Percentiles rank a stretch among this genome's conserved stretches.
Evolutionary conservation across 1,140 invertebrate species (phyloP).

Genomic region (Diorhabda carinulata): DNA sequence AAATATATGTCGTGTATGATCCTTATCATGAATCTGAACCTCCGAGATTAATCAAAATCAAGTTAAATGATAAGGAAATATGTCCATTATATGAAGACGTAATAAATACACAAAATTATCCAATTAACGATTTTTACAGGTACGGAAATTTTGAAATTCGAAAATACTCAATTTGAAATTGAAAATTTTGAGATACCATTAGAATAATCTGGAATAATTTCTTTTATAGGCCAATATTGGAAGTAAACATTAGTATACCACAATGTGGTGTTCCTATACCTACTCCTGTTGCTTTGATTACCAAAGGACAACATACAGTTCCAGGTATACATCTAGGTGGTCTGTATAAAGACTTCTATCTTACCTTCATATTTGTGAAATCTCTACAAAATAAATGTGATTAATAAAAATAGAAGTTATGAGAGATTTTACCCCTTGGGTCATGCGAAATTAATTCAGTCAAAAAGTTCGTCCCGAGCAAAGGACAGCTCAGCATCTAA

Average conservation of each 20-base stretch:
- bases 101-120: neutral
- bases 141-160: too few species aligned
- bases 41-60: conserved; percentile 1
- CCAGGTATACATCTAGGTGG: neutral
- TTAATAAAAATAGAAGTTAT: too few species aligned
- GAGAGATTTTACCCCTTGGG: too few species aligned
- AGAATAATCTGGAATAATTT: neutral
- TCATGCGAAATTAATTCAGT: too few species aligned
- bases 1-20: conserved; percentile 6
- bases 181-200: too few species aligned
- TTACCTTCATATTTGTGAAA: too few species aligned
- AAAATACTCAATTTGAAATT: too few species aligned
- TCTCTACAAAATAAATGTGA: too few species aligned
- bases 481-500: too few species aligned
- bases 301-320: conserved; percentile 5
- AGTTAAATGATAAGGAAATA: conserved; percentile 8
- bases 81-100: conserved; percentile 7
- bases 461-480: too few species aligned
- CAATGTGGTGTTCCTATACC: conserved; percentile 7
- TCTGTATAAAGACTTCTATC: too few species aligned
- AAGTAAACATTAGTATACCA: neutral
- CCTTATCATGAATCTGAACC: conserved; percentile 7
- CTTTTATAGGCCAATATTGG: neutral
- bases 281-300: conserved; percentile 5
- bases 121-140: too few species aligned